These are phyloP conservation scores for Peromyscus polionotus DNA, from an alignment of 2,113 vertebrate genomes.

Conservation along the genomic window DNA sequence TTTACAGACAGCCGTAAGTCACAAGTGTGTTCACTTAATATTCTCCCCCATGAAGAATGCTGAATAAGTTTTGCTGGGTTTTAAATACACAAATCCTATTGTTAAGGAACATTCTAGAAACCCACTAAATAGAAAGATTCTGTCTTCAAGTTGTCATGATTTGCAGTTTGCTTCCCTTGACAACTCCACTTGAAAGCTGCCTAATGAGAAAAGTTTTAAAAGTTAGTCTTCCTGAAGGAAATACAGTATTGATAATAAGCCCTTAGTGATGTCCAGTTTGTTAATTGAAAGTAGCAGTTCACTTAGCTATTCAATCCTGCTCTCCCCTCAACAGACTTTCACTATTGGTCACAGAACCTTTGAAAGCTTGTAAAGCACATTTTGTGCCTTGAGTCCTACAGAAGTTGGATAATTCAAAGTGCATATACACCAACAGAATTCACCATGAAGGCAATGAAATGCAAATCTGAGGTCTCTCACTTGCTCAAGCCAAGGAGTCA, in stretches of 20 bases:
- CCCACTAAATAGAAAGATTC: slow-evolving; percentile 21
- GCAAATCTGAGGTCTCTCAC: background rate
- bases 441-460: background rate
- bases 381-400: background rate
- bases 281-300: background rate
- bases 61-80: background rate
- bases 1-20: slow-evolving; percentile 32
- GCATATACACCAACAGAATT: background rate
- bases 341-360: background rate
- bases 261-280: background rate
- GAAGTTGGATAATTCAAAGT: background rate
- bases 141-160: slow-evolving; percentile 27
- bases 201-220: background rate
- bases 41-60: background rate
- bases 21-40: background rate
- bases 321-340: background rate
- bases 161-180: background rate
- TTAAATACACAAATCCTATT: background rate
- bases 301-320: background rate
- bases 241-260: background rate
- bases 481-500: background rate
- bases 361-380: background rate
- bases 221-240: background rate
- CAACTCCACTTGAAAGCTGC: background rate
- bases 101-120: slow-evolving; percentile 19